A percentile compares a stretch with the other conserved stretches of the same genome.
Conservation (phyloP, 30 jellyfish, hydroid and myxozoan genomes). For the Aurelia sp. region DNA sequence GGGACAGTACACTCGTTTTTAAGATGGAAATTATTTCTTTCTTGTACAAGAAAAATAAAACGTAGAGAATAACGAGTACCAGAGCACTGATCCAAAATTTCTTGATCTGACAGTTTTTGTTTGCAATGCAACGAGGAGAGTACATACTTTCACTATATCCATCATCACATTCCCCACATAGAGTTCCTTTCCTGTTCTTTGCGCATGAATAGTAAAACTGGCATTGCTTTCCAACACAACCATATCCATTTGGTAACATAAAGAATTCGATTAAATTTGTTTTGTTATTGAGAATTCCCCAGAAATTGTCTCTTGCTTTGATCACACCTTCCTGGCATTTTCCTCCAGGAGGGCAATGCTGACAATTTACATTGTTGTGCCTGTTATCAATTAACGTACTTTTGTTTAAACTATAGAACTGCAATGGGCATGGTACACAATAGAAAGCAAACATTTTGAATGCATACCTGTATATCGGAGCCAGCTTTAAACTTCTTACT, state of each 20-base stretch:
- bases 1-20: background rate
- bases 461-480: too few relatives aligned
- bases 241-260: conserved; percentile 23
- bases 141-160: conserved; percentile 15
- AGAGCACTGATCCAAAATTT: conserved; percentile 5
- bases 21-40: background rate
- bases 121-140: conserved; percentile 11
- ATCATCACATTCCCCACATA: conserved; percentile 5
- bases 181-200: conserved; percentile 11
- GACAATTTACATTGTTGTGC: background rate
- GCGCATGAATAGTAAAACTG: conserved; percentile 18
- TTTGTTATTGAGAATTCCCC: background rate
- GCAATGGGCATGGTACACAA: conserved; percentile 5
- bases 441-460: conserved; percentile 20
- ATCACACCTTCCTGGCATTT: conserved; percentile 7
- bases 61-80: background rate
- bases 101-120: background rate
- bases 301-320: conserved; percentile 13
- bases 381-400: background rate
- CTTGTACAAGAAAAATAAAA: conserved; percentile 3
- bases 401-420: background rate
- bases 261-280: background rate
- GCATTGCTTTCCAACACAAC: conserved; percentile 10
- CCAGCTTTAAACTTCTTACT: too few relatives aligned
- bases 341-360: conserved; percentile 21